Base-by-base conservation (phyloP, 1,140 invertebrate genomes). In the Pteromalus puparum region DNA sequence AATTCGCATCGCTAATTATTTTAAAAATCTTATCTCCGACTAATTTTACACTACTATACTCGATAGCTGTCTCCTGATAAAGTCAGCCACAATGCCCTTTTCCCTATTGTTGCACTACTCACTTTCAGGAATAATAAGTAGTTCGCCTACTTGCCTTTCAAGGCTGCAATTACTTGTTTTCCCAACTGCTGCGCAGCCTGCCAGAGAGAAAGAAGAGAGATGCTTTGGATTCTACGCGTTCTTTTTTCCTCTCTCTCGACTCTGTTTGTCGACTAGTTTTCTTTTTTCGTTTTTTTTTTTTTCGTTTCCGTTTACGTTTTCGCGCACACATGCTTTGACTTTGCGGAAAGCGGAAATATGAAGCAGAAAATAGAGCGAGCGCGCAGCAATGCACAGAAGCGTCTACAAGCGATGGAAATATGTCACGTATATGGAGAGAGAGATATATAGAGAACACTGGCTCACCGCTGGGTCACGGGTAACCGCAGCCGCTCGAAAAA, bases 1-100 rank as follows among this genome's bases (percentile, higher is more conserved):
- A 84, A 79, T 84, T 73, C 82, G 74, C 75, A 79, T 79, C 42
- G 75, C 76, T 84, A 84, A 79, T 78, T 84, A 84, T 84, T 84
- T 84, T 78, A 79, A 74, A 79, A 84, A 84, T 21, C 82, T 79
- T 84, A 79, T 78, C 82, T 79, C 74, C 21, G 24, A 74, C 68
- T 84, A 84, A 84, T 84, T 83, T 84, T 79, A 77, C 82, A 82
- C 28, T n/a, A 30, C 65, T 28, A n/a, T 78, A 30, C 68, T 74
- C 75, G 76, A 79, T 79, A 84, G 46, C 76, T 65, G n/a, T 24
- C 26, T 53, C 30, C 13, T 46, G 82, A 84, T 61, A 61, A 61
- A 61, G 1, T 53, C 24, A 26, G 7, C n/a, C 42, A 34, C 34
- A 70, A 70, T 70, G 38, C 38, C 78, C 67, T 81, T 81, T 70